A percentile compares a stretch with the other conserved stretches of the same genome.
These are phyloP conservation scores for Agapornis canus DNA, from an alignment of 2,797 vertebrate species.

Conservation along the genomic window DNA sequence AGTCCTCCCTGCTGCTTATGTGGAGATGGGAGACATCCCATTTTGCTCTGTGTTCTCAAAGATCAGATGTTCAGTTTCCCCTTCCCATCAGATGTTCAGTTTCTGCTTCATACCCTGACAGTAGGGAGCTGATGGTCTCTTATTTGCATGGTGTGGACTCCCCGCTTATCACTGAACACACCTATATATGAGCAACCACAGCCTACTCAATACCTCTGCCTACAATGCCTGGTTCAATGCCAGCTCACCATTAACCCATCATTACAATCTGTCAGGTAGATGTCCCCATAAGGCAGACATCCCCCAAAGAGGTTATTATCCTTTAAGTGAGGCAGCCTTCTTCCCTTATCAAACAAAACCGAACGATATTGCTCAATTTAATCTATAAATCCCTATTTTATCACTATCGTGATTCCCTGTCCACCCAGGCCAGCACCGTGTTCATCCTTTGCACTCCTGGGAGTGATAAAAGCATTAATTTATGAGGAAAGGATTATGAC, in stretches of 20 bases:
- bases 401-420: neutral
- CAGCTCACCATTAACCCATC: neutral
- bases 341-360: neutral
- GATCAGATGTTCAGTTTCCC: neutral
- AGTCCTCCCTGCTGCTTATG: fast-evolving
- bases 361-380: neutral
- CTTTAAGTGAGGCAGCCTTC: neutral
- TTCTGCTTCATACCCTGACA: neutral
- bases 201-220: neutral
- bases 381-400: neutral
- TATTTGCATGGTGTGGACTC: neutral
- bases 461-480: conserved; percentile 14
- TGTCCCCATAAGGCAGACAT: neutral
- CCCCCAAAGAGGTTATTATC: neutral
- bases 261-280: neutral
- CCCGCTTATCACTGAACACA: neutral
- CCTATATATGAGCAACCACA: neutral
- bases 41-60: neutral
- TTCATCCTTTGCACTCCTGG: neutral
- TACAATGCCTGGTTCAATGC: neutral
- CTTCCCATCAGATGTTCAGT: neutral
- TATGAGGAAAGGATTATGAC: neutral
- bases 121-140: neutral
- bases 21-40: neutral
- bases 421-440: neutral